These are phyloP conservation scores for Conopomorpha cramerella DNA, from an alignment of 1,140 invertebrate species.

Conservation along the genomic window DNA sequence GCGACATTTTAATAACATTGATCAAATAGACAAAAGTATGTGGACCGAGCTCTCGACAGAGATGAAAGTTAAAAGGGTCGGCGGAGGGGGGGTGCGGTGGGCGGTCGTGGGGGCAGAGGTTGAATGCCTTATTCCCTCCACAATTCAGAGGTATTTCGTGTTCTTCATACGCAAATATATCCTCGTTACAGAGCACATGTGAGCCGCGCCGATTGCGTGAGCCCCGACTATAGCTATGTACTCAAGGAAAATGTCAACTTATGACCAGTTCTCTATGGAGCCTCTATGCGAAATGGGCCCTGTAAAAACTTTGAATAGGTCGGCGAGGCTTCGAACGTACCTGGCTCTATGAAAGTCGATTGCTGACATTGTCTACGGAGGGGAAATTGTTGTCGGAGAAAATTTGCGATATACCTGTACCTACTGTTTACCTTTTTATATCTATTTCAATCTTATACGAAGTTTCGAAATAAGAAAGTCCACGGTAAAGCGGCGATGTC, in stretches of 20 bases:
- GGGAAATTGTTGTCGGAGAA: too few relatives aligned
- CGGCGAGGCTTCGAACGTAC: too few relatives aligned
- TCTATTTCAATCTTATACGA: too few relatives aligned
- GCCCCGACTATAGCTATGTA: constrained; percentile 25
- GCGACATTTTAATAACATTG: constrained; percentile 61
- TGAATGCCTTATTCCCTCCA: constrained; percentile 59
- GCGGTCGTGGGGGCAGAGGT: constrained; percentile 31
- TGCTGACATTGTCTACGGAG: too few relatives aligned
- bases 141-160: constrained; percentile 60
- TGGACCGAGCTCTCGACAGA: constrained; percentile 57
- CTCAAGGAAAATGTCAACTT: constrained; percentile 15
- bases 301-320: constrained; percentile 20
- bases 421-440: too few relatives aligned
- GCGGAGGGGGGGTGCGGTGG: constrained; percentile 19
- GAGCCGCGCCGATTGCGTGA: constrained; percentile 49
- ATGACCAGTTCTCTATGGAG: constrained; percentile 22
- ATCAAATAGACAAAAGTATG: constrained; percentile 61
- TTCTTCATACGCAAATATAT: constrained; percentile 62
- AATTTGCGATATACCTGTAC: too few relatives aligned
- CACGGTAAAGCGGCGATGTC: too few relatives aligned
- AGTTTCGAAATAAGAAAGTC: too few relatives aligned
- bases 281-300: constrained; percentile 23
- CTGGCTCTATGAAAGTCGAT: too few relatives aligned
- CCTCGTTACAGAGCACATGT: constrained; percentile 56
- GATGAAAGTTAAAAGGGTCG: constrained; percentile 62